A percentile compares a stretch with the other conserved stretches of the same genome.
Conservation (phyloP, 92 coral and sea anemone species). For the Porites divaricata region DNA sequence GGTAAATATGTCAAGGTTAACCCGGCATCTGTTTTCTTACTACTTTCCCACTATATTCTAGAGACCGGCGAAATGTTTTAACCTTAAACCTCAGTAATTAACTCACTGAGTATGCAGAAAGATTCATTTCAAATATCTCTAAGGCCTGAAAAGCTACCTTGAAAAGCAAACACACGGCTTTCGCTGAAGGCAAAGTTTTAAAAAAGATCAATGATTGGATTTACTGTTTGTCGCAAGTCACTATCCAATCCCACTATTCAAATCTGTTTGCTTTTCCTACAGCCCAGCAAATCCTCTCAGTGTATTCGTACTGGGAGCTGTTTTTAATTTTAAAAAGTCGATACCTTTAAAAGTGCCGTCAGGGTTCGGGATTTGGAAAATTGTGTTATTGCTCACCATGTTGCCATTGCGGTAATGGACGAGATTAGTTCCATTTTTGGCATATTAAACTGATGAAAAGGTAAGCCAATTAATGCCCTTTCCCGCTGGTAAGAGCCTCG, state of each 20-base stretch:
- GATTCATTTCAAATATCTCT: neutral
- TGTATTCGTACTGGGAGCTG: neutral
- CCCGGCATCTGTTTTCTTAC: neutral
- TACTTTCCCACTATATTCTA: neutral
- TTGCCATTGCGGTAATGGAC: conserved; percentile 42
- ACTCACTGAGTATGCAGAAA: neutral
- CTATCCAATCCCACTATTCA: neutral
- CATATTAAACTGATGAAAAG: conserved; percentile 38
- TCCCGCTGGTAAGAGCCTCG: conserved; percentile 18
- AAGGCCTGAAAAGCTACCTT: neutral
- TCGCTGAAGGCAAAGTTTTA: no score
- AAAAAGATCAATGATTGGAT: no score
- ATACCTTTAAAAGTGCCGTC: conserved; percentile 20
- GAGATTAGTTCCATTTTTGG: conserved; percentile 30
- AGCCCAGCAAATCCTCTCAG: neutral
- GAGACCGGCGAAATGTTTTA: neutral
- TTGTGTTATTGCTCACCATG: neutral
- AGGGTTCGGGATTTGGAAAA: neutral
- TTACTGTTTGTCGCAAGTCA: neutral
- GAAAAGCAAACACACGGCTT: neutral
- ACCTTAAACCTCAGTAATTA: neutral
- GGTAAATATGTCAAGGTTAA: no score
- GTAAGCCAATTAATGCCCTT: conserved; percentile 14
- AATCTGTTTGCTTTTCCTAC: neutral
- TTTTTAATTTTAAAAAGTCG: conserved; percentile 19